Percentiles rank a stretch among this genome's conserved stretches.
phyloP scores from a whole-genome alignment of 2,888 invertebrate genomes.

The Marasmarcha lunaedactyla region DNA sequence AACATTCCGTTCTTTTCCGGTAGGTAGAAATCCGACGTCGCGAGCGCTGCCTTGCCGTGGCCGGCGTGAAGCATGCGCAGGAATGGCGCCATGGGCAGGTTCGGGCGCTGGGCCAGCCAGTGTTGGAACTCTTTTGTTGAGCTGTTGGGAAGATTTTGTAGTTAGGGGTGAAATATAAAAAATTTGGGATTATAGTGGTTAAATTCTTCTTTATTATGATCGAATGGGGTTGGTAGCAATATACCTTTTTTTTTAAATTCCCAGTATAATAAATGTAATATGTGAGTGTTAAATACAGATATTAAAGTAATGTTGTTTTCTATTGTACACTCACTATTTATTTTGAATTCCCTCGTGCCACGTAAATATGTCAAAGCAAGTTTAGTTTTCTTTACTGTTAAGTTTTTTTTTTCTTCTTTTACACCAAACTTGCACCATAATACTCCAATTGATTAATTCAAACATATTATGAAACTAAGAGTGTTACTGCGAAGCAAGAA shows the following conservation, averaged over 20 bases:
- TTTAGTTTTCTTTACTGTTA: too few relatives aligned
- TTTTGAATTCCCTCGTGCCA: too few relatives aligned
- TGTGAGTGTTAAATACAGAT: too few relatives aligned
- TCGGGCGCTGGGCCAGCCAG: conserved; percentile 37
- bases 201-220: not conserved
- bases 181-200: not conserved
- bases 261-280: too few relatives aligned
- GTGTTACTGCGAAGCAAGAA: too few relatives aligned
- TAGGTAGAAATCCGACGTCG: conserved; percentile 46
- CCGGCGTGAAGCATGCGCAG: conserved; percentile 22
- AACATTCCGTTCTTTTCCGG: conserved; percentile 22
- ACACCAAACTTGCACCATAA: too few relatives aligned
- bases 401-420: too few relatives aligned
- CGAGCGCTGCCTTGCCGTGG: conserved; percentile 39
- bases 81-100: conserved; percentile 44
- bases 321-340: too few relatives aligned
- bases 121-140: conserved; percentile 52
- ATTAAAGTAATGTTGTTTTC: too few relatives aligned
- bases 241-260: not conserved
- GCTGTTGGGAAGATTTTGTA: conserved; percentile 21
- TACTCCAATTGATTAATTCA: too few relatives aligned
- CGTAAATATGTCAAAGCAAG: too few relatives aligned
- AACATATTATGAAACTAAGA: too few relatives aligned
- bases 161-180: not conserved
- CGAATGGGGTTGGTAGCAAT: not conserved